Evolutionary conservation across 2,113 vertebrate species (phyloP).

Genomic region (Geothlypis trichas): DNA sequence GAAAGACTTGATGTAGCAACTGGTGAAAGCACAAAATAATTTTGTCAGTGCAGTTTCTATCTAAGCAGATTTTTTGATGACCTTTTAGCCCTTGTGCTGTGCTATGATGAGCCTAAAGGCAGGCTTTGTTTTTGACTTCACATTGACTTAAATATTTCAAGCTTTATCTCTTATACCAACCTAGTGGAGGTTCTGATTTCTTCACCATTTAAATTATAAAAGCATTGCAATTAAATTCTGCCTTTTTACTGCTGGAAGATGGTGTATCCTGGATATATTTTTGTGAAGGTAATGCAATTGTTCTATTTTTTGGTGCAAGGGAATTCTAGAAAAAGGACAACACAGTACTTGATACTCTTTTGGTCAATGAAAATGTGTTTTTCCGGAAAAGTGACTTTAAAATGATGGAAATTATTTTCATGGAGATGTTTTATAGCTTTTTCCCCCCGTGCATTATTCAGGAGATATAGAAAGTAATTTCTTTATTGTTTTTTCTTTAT

Average conservation of each 20-base stretch:
- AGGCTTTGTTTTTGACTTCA: neutral
- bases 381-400: neutral
- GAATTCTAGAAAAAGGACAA: neutral
- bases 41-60: neutral
- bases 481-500: neutral
- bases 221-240: neutral
- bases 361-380: neutral
- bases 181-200: neutral
- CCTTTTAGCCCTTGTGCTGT: neutral
- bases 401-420: neutral
- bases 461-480: neutral
- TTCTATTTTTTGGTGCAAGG: neutral
- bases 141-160: neutral
- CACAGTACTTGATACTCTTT: neutral
- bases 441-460: neutral
- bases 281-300: neutral
- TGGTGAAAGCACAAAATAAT: neutral
- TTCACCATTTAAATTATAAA: neutral
- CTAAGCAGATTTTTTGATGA: neutral
- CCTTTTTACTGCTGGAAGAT: neutral
- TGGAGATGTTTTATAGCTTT: neutral
- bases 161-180: neutral
- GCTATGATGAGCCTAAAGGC: neutral
- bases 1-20: neutral
- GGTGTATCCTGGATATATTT: neutral